phyloP scores from a whole-genome alignment of 2,113 vertebrate species.

The Chaenocephalus aceratus region DNA sequence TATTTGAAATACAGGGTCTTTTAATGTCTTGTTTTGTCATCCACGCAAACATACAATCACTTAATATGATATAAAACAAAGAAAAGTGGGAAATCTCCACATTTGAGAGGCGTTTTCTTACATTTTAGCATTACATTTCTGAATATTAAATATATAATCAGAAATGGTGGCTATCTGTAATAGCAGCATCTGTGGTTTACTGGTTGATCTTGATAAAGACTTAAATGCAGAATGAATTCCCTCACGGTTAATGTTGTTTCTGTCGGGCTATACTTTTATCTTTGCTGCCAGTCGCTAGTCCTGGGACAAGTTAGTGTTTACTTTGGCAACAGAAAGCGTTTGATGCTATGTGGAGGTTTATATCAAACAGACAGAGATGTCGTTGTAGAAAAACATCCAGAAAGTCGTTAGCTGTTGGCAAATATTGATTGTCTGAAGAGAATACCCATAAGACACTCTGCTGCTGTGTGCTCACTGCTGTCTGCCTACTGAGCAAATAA shows the following conservation, averaged over 20 bases:
- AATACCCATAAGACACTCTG: background rate
- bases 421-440: conserved; percentile 33
- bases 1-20: too few species aligned
- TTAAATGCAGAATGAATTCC: background rate
- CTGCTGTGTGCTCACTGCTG: too few species aligned
- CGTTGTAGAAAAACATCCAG: background rate
- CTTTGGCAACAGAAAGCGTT: conserved; percentile 50
- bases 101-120: too few species aligned
- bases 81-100: too few species aligned
- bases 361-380: conserved; percentile 23
- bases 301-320: conserved; percentile 45
- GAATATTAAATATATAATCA: too few species aligned
- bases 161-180: background rate
- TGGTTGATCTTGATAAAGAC: background rate
- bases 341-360: conserved; percentile 51
- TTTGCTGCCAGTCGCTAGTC: background rate
- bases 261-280: background rate
- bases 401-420: conserved; percentile 11
- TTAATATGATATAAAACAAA: too few species aligned
- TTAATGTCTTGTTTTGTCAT: too few species aligned
- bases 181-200: background rate
- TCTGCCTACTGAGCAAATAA: too few species aligned
- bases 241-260: background rate
- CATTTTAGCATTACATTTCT: too few species aligned
- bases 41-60: too few species aligned